Base-by-base conservation (phyloP, 2,888 invertebrate genomes). In the Dicyrtoma fusca region DNA sequence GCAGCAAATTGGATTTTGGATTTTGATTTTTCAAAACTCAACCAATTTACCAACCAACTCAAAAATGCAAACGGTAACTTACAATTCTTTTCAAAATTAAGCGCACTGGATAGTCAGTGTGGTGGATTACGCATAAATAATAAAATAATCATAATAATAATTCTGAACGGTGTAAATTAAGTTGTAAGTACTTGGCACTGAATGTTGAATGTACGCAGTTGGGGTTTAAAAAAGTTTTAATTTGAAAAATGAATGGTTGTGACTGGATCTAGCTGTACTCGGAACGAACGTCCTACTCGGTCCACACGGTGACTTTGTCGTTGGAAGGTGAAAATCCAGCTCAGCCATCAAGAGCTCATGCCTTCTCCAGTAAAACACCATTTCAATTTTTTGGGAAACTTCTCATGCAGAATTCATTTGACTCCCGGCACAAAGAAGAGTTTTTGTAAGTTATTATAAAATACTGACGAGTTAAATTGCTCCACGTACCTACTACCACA, bases 331-430 rank as follows among this genome's bases (percentile, higher is more conserved):
- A 68, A 17, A 44, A 69, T 17, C 21, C 59, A 6, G 44, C 57
- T 11, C 44, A 17, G 13, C 69, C 69, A 44, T 21, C 42, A 17
- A 19, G 45, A 69, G 65, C 65, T 13, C 14, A 17, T 51, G 49
- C 70, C 10, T 53, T 70, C 26, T 61, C 61, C n/a, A 19, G 1
- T 3, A 70, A 70, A 62, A 70, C 62, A 8, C 61, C 59, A 14
- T 70, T 70, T 19, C 23, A 25, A 19, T 62, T 70, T 25, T 17
- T 47, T 17, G 70, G 70, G n/a, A 70, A 70, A 62, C 62, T 70
- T 51, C 23, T 70, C 45, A 45, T 70, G 59, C 70, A 70, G 61
- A 70, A 70, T 62, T 62, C 70, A 4, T 70, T 70, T n/a, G 69
- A 69, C 45, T 61, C 69, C 6, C 47, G 62, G 23, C 51, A 62